Percentiles rank a stretch among this genome's conserved stretches.
Evolutionary conservation across 2,888 invertebrate genomes (phyloP).

Genomic region (Trypoxylon attenuatum): DNA sequence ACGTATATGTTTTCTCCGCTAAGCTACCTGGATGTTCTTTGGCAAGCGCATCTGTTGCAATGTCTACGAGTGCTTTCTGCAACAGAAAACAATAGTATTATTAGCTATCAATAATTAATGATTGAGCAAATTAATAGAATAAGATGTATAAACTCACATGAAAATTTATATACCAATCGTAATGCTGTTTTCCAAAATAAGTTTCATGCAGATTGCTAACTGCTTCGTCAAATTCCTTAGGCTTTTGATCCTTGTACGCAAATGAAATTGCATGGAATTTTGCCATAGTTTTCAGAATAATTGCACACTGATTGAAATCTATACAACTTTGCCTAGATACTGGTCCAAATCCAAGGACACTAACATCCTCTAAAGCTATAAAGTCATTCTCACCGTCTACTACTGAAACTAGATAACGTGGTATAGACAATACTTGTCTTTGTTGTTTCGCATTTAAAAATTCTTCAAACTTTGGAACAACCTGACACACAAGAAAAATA

Average conservation of each 20-base stretch:
- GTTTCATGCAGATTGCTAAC: slow-evolving; percentile 61
- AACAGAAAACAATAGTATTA: slow-evolving; percentile 9
- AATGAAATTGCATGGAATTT: slow-evolving; percentile 75
- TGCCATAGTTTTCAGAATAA: slow-evolving; percentile 71
- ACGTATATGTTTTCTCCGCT: slow-evolving; percentile 77
- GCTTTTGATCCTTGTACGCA: slow-evolving; percentile 73
- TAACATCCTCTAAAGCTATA: slow-evolving; percentile 73
- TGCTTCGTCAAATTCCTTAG: slow-evolving; percentile 66
- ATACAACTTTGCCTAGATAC: slow-evolving; percentile 65
- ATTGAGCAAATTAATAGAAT: neutral
- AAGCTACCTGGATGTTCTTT: slow-evolving; percentile 79
- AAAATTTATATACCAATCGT: slow-evolving; percentile 67
- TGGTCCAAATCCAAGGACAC: slow-evolving; percentile 65
- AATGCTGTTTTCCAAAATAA: slow-evolving; percentile 59
- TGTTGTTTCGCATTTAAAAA: slow-evolving; percentile 60
- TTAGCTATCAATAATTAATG: neutral
- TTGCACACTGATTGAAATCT: slow-evolving; percentile 61
- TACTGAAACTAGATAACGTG: slow-evolving; percentile 66
- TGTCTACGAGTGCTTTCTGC: slow-evolving; percentile 45
- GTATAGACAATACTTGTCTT: slow-evolving; percentile 53
- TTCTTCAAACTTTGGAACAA: slow-evolving; percentile 61
- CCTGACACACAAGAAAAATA: slow-evolving; percentile 43
- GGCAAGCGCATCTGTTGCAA: slow-evolving; percentile 80
- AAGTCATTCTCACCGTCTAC: slow-evolving; percentile 74
- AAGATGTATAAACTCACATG: slow-evolving; percentile 55